Base-by-base conservation (phyloP, 2,113 vertebrate species). In the Erpornis zantholeuca region DNA sequence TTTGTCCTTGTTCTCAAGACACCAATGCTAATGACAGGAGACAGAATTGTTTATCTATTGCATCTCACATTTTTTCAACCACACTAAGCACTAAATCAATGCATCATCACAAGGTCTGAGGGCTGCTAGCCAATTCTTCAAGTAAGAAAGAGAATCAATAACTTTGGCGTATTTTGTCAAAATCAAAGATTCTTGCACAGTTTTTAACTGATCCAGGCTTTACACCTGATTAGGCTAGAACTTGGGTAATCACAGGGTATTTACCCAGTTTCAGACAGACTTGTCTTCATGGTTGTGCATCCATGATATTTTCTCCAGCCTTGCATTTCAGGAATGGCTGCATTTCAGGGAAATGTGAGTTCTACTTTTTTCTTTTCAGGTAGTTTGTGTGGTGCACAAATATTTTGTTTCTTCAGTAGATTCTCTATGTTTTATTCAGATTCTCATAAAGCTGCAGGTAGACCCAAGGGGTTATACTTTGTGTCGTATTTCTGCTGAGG, bases 1-100 rank as follows among this genome's bases (percentile, higher is more conserved):
- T 86, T 92, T 75, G 65, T 69, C 80, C 73, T 93, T 92, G 76
- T 59, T 96, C 91, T 87, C 61, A 81, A 77, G 23, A 86, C 38
- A 83, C 11, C 38, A 50, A 0, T 24, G 42, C 54, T 92, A 85
- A 90, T 63, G 44, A 71, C 49, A 86, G 68, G 64, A 90, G 90
- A 53, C 63, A 35, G 68, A 80, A 88, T 77, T 92, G 45, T 95
- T 96, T 87, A 82, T 82, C 76, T 93, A 49, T 54, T 86, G 80
- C 14, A 1, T 80, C 54, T 85, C 79, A 63, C 69, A 56, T 91
- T 78, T 88, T 94, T 92, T 85, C 71, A 57, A 47, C 54, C 70
- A 54, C 24, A 18, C 15, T 72, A 72, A 84, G 53, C 28, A 52
- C 56, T 95, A 91, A 88, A 91, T 91, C 82, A 86, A 47, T 91